phyloP scores from a whole-genome alignment of 1,140 invertebrate species.

The Alviniconcha marisindica region DNA sequence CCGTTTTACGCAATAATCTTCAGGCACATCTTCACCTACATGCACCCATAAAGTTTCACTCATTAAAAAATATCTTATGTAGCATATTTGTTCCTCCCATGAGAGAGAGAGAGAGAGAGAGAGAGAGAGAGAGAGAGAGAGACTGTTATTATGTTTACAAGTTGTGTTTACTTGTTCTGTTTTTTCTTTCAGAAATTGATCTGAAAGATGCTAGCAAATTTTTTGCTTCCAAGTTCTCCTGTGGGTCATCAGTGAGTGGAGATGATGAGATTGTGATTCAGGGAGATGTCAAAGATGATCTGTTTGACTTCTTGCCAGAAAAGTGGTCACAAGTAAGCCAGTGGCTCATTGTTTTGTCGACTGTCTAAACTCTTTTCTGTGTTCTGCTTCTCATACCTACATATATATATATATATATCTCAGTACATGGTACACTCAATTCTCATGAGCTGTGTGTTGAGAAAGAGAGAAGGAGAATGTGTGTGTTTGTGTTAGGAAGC shows the following conservation, averaged over 20 bases:
- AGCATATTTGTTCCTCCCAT: too few relatives aligned
- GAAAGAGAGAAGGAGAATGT: not conserved
- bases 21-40: too few relatives aligned
- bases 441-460: not conserved
- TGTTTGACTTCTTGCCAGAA: conserved; percentile 97
- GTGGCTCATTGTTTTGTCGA: not conserved
- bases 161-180: not conserved
- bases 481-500: too few relatives aligned
- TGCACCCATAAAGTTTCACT: too few relatives aligned
- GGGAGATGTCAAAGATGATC: conserved; percentile 92
- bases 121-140: not conserved
- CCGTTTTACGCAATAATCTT: too few relatives aligned
- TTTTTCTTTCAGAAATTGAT: conserved; percentile 89
- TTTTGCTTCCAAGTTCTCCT: conserved; percentile 98
- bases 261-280: conserved; percentile 99
- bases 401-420: not conserved
- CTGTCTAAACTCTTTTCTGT: not conserved
- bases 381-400: too few relatives aligned
- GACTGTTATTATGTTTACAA: not conserved
- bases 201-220: conserved; percentile 98
- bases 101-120: too few relatives aligned
- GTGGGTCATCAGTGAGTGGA: conserved; percentile 98
- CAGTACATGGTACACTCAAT: not conserved
- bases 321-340: conserved; percentile 84
- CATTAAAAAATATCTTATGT: too few relatives aligned